phyloP scores from a whole-genome alignment of 2,113 vertebrate genomes.

The Romanogobio albipinnatus region DNA sequence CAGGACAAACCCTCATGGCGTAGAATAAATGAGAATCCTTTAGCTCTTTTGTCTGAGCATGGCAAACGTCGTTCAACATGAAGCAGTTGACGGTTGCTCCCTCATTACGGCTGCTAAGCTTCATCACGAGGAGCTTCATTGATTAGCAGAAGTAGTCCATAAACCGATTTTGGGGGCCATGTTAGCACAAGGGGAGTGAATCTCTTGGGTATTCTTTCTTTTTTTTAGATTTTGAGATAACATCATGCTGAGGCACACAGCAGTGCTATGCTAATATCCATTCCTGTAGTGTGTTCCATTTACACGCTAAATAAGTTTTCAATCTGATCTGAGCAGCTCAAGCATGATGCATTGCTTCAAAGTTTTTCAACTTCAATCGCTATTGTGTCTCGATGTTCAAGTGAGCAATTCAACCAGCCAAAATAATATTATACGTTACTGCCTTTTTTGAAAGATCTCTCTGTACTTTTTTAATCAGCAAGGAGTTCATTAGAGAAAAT shows the following conservation, averaged over 20 bases:
- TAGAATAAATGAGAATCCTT: conserved; percentile 24
- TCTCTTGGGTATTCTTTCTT: not conserved
- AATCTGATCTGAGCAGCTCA: conserved; percentile 1
- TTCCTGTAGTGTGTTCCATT: conserved; percentile 8
- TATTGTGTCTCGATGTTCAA: not conserved
- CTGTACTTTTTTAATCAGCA: conserved; percentile 28
- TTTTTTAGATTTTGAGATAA: conserved; percentile 5
- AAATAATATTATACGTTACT: not conserved
- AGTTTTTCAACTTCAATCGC: conserved; percentile 7
- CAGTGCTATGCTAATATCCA: conserved; percentile 34
- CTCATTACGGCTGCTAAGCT: conserved; percentile 23
- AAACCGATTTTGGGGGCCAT: not conserved
- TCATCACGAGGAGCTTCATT: not conserved
- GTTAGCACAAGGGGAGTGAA: not conserved
- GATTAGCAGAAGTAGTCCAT: not conserved
- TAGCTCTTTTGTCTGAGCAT: not conserved
- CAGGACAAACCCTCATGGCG: conserved; percentile 8
- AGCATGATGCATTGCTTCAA: conserved; percentile 11
- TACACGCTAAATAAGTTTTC: conserved; percentile 1
- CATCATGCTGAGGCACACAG: conserved; percentile 11
- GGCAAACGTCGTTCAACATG: not conserved
- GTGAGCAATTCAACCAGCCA: not conserved
- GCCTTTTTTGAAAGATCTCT: not conserved
- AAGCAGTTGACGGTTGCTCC: not conserved
- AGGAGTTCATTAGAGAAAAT: conserved; percentile 24